Percentiles rank a stretch among this genome's conserved stretches.
Evolutionary conservation across 2,797 vertebrate genomes (phyloP).

Genomic region (Tolypeutes matacus): DNA sequence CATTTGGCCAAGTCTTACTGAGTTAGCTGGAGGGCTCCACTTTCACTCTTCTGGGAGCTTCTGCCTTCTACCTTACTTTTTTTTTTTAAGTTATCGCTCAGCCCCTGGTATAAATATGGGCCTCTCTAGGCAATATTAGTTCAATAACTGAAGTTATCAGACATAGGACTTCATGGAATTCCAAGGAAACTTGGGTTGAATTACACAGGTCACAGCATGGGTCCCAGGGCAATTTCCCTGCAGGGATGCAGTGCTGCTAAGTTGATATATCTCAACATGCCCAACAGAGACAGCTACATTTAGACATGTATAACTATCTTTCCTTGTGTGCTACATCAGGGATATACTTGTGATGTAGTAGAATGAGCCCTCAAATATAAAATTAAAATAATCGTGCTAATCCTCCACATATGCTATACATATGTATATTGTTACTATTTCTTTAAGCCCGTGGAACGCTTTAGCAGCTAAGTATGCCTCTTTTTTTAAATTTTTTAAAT

Average conservation of each 20-base stretch:
- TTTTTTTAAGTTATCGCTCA: neutral
- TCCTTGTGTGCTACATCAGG: neutral
- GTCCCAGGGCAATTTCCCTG: neutral
- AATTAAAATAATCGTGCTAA: neutral
- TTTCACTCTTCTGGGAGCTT: neutral
- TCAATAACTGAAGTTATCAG: neutral
- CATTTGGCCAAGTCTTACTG: neutral
- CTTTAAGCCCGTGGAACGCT: neutral
- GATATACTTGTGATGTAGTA: neutral
- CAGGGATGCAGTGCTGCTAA: neutral
- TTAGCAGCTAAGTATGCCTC: neutral
- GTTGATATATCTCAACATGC: constrained; percentile 20
- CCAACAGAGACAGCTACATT: neutral
- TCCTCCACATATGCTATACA: neutral
- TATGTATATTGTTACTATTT: neutral
- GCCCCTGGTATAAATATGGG: neutral
- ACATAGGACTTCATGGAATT: neutral
- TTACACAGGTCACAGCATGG: neutral
- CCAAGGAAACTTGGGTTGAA: neutral
- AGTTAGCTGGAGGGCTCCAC: neutral
- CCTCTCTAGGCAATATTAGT: neutral
- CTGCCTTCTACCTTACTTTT: constrained; percentile 2
- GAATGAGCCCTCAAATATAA: neutral
- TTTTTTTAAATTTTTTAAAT: neutral
- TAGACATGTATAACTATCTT: neutral